Base-by-base conservation (phyloP, 2,797 vertebrate genomes). In the Tauraco hartlaubi region DNA sequence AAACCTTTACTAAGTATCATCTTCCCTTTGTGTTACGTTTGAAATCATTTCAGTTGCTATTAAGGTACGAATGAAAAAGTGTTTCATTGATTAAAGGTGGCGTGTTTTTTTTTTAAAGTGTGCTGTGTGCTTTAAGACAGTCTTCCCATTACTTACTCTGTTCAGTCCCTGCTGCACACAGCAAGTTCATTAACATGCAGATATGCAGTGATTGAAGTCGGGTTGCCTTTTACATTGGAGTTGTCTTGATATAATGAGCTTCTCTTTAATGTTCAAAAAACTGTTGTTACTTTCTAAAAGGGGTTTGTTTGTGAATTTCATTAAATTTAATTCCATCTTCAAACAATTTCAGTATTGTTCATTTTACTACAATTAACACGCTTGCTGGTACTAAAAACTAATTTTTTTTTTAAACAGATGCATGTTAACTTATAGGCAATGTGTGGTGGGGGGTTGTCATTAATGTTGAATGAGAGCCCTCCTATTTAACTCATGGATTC, bases 171-270 rank as follows among this genome's bases (percentile, higher is more conserved):
- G 97, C 97, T 97, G 96, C 97, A 97, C 95, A 94, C 95, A 96
- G 97, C 96, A 96, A 98, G 97, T 98, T 98, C 98, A 98, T 98
- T 98, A 98, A 97, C 97, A 98, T 98, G 98, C 97, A 98, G 98
- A 98, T 98, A 98, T 97, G 97, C 96, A 96, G 97, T 98, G 98
- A 98, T 98, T 98, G 98, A 98, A 98, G 98, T 98, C 94, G 85
- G 97, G 96, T 97, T 94, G 97, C 97, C 97, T 98, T 98, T 98
- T 98, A 97, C 97, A 96, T 97, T 97, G 97, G 96, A 97, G 97
- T 98, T 98, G 98, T 98, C 97, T 98, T 97, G 97, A 97, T 98
- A 98, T 98, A 98, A 98, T 98, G 98, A 98, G 98, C 97, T 97
- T 95, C 96, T 96, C 98, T 98, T 98, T 98, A 98, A 98, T 98